These are phyloP conservation scores for Scaptomyza caliginosa DNA, from an alignment of 2,888 invertebrate species.

Conservation along the genomic window DNA sequence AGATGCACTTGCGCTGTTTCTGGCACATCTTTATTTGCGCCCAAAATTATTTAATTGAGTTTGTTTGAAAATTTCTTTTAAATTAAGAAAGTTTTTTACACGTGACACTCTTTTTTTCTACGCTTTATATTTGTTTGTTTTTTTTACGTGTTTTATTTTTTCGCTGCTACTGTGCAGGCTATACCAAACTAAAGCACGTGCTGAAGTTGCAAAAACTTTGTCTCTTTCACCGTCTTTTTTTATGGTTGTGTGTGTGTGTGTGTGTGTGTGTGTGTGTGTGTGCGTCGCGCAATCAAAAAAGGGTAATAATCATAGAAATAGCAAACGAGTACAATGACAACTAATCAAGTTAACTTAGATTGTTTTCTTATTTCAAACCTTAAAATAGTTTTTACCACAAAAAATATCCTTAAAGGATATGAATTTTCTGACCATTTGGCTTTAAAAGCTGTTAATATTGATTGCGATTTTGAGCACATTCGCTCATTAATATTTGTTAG, in stretches of 20 bases:
- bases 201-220: slow-evolving; percentile 51
- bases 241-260: background rate
- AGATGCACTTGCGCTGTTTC: slow-evolving; percentile 8
- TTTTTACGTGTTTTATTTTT: background rate
- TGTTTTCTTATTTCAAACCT: background rate
- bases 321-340: slow-evolving; percentile 16
- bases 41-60: slow-evolving; percentile 78
- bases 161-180: slow-evolving; percentile 3
- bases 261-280: background rate
- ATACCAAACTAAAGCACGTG: slow-evolving; percentile 51
- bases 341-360: slow-evolving; percentile 3
- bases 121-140: background rate
- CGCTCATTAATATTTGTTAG: slow-evolving; percentile 81
- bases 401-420: background rate
- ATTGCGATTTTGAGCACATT: slow-evolving; percentile 38
- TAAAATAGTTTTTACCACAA: background rate
- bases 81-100: slow-evolving; percentile 76
- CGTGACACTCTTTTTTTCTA: slow-evolving; percentile 56
- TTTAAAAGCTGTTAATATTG: background rate
- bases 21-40: slow-evolving; percentile 71
- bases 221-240: background rate
- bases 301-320: slow-evolving; percentile 55
- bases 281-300: slow-evolving; percentile 46
- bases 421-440: background rate
- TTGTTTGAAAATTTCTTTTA: slow-evolving; percentile 79